Evolutionary conservation across 2,113 vertebrate genomes (phyloP), one percentile per base, ranked within the genome.

Genomic region (Crypturellus undulatus): DNA sequence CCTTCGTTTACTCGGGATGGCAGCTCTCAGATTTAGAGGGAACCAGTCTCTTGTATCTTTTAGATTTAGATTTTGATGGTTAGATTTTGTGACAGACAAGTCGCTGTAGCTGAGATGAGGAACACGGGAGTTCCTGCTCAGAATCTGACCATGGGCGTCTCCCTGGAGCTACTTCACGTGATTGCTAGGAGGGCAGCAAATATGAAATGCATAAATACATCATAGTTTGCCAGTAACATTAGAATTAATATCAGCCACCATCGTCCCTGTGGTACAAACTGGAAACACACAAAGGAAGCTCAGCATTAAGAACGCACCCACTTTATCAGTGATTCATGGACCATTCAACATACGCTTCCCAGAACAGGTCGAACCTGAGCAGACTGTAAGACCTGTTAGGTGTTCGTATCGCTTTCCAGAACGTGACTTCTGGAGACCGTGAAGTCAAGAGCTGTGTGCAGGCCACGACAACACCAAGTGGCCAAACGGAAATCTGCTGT

Each of bases 1-100:
- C 51, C 38, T 83, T 56, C 59, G 71, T 85, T 58, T 17, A 45
- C 51, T 12, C 2, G 7, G 36, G 12, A 24, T 3, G 40, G 28
- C 22, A 25, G 28, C 8, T 0, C 24, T 25, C 56, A 21, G 32
- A 38, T 71, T 51, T 40, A 42, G 76, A 45, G 21, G 21, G 18
- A 64, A 75, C 42, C n/a, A 40, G 52, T 30, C 36, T 56, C 43
- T 54, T 36, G 10, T 28, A 51, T 56, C 84, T 91, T 80, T 90
- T 76, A 25, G 47, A 47, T 47, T 20, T 47, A 47, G 47, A 47
- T 47, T 47, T 12, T 51, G 82, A 79, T 70, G 24, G 82, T 83
- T 70, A 26, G n/a, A 54, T 47, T 83, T 54, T 78, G 58, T 58
- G 64, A 90, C 67, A 86, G 64, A n/a, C 26, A 81, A 93, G 47